Conservation (phyloP, 1,140 invertebrate species). For the Drosophila pseudoobscura region DNA sequence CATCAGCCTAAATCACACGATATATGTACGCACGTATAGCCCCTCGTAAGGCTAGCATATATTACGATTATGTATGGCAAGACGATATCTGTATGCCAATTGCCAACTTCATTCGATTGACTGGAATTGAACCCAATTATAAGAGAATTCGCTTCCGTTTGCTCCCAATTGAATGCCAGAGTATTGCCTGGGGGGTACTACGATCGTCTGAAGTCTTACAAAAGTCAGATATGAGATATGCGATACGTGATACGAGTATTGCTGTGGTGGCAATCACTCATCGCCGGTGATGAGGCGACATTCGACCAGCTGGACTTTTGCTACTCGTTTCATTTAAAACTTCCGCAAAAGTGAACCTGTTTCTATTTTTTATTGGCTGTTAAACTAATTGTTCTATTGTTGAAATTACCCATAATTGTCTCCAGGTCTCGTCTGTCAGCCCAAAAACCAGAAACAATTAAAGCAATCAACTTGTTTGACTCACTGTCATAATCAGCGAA, state of each 20-base stretch:
- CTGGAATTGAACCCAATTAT: constrained; percentile 6
- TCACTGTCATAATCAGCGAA: constrained; percentile 41
- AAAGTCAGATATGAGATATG: too few species aligned
- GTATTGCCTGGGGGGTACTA: too few species aligned
- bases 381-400: constrained; percentile 46
- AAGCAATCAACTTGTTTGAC: constrained; percentile 51
- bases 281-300: constrained; percentile 4
- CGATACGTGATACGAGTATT: too few species aligned
- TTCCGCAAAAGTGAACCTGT: constrained; percentile 18
- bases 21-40: too few species aligned
- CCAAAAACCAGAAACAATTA: constrained; percentile 51
- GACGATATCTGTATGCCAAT: constrained; percentile 23
- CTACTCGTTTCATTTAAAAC: background rate
- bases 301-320: background rate
- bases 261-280: too few species aligned
- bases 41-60: background rate
- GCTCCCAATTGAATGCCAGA: constrained; percentile 11
- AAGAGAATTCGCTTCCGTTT: constrained; percentile 21
- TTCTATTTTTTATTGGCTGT: constrained; percentile 1
- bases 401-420: constrained; percentile 35
- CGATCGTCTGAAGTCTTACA: too few species aligned
- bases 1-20: too few species aligned
- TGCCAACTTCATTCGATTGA: constrained; percentile 24
- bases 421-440: too few species aligned
- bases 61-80: background rate